A percentile compares a stretch with the other conserved stretches of the same genome.
These are phyloP conservation scores for Xenopus laevis DNA, from an alignment of 2,113 vertebrate genomes.

Conservation along the genomic window DNA sequence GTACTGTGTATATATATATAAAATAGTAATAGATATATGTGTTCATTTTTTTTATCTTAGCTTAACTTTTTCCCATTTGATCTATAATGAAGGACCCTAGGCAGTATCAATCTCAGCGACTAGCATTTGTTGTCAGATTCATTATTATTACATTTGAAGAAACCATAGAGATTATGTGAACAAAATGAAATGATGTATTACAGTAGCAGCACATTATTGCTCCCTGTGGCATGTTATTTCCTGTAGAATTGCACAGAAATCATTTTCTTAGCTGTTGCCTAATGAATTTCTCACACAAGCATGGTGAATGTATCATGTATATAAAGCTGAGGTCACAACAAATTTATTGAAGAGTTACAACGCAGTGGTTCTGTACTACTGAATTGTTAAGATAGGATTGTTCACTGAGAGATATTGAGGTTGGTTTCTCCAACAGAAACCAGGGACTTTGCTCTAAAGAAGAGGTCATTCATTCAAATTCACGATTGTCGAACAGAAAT, in stretches of 20 bases:
- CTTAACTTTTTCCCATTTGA: neutral
- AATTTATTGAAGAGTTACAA: neutral
- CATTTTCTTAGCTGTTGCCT: neutral
- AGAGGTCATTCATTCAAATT: too few species aligned
- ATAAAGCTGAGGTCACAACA: neutral
- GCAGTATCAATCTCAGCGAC: neutral
- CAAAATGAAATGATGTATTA: neutral
- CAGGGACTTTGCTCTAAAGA: too few species aligned
- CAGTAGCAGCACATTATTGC: neutral
- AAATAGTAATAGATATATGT: too few species aligned
- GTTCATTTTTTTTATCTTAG: neutral
- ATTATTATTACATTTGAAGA: neutral
- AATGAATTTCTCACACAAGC: neutral
- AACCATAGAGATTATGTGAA: neutral
- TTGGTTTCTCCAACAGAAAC: too few species aligned
- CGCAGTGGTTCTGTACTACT: too few species aligned
- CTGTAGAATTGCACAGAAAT: neutral
- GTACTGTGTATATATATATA: neutral
- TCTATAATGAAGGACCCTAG: neutral
- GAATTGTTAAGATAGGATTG: too few species aligned
- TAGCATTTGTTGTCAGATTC: constrained; percentile 2
- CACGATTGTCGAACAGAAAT: too few species aligned
- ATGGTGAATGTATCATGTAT: neutral
- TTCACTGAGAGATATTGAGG: too few species aligned
- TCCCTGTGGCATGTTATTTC: neutral